phyloP scores from a whole-genome alignment of 2,797 vertebrate genomes.

The Pempheris klunzingeri region DNA sequence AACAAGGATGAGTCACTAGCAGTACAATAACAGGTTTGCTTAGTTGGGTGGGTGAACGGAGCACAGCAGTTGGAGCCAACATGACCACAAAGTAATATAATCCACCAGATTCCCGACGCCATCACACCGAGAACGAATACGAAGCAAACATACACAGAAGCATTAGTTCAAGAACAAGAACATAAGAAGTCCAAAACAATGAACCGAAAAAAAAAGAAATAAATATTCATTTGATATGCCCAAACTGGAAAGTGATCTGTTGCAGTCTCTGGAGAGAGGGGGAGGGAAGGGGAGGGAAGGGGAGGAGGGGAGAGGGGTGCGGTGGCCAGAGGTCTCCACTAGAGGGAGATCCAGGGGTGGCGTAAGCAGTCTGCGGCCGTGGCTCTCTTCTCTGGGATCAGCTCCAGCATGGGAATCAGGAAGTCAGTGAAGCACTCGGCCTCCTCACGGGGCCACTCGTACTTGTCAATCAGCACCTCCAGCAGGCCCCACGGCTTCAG shows the following conservation, averaged over 20 bases:
- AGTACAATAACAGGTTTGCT: constrained; percentile 70
- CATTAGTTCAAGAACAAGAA: constrained; percentile 70
- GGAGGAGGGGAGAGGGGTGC: constrained; percentile 52
- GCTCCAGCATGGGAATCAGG: constrained; percentile 97
- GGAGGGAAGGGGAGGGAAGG: constrained; percentile 62
- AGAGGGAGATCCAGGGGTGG: constrained; percentile 89
- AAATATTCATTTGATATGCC: constrained; percentile 85
- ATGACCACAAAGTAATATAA: constrained; percentile 72
- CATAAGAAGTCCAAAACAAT: constrained; percentile 68
- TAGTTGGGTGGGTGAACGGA: constrained; percentile 51
- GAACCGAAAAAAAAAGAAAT: constrained; percentile 77
- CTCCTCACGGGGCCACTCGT: constrained; percentile 95
- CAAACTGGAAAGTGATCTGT: constrained; percentile 89
- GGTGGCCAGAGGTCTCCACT: constrained; percentile 69
- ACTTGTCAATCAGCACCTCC: constrained; percentile 97
- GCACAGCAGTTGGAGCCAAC: constrained; percentile 70
- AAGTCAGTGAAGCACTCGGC: constrained; percentile 95
- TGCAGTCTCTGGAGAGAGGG: constrained; percentile 84
- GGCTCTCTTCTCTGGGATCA: constrained; percentile 95
- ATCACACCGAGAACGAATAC: constrained; percentile 66
- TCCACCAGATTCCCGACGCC: constrained; percentile 69
- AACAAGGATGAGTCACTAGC: constrained; percentile 81
- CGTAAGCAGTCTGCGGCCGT: constrained; percentile 94
- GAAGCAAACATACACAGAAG: constrained; percentile 77
- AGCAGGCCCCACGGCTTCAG: constrained; percentile 98